Evolutionary conservation across 64 coral and sea anemone genomes (phyloP), one percentile per base, ranked within the genome.

Genomic region (Montipora cactus): DNA sequence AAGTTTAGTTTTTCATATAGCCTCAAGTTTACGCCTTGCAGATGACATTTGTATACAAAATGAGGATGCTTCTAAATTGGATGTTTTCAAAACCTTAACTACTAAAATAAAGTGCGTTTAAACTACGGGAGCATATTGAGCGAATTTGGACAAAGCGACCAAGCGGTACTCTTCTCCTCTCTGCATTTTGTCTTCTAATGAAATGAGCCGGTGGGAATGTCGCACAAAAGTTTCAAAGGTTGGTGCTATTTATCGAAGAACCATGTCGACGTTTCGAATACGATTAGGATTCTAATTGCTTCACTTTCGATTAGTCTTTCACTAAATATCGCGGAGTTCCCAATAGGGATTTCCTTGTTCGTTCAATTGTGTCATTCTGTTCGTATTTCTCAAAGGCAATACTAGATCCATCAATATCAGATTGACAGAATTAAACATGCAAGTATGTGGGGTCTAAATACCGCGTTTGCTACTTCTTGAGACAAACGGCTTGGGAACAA

Each of bases 31-130:
- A 62, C 23, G 11, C 20, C 11, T 14, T 15, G 21, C 22, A 61
- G 58, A 82, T 84, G 37, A 84, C 81, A 84, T 84, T 84, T 84
- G 16, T 84, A 53, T 47, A 84, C 44, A 67, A 59, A 84, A 46
- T 2, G 28, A 23, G 37, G 59, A 84, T 84, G 59, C 62, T 67
- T 7, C 25, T 44, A 67, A 67, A 84, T 84, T 84, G 81, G 14
- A 67, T 84, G 59, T 84, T 84, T 67, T 67, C 81, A 84, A 84
- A 84, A 84, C 28, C 45, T 67, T 12, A 67, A 16, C 58, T 67
- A 23, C 58, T 15, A 81, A 67, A 68, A 67, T 67, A 67, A 84
- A 67, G 3, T 19, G 25, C 81, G 10, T 64, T 64, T 64, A 23
- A n/a, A 18, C 68, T 71, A 23, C 68, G 5, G 20, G 68, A 68